Base-by-base conservation (phyloP, 2,113 vertebrate genomes). In the Holacanthus passer region DNA sequence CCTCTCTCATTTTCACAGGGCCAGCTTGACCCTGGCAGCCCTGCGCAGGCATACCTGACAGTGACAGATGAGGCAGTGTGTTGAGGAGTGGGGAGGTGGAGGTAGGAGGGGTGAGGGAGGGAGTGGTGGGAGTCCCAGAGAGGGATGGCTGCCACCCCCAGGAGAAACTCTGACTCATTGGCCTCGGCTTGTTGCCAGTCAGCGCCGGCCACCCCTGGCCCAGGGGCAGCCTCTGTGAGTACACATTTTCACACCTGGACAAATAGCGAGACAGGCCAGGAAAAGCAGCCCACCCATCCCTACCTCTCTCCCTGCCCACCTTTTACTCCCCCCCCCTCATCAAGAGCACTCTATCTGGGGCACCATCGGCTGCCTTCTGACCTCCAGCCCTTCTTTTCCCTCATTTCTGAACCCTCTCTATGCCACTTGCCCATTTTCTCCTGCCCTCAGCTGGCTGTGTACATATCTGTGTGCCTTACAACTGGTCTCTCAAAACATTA, bases 241-340 rank as follows among this genome's bases (percentile, higher is more conserved):
- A 92, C 89, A 92, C 91, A 91, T 89, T 89, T 91, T 94, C 91
- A 94, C 95, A 95, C 92, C 93, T 95, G 93, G 93, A 91, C 92
- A 95, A 95, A 95, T 87, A 95, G 67, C 71, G 24, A 32, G 65
- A 78, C 70, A 50, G 41, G 91, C 93, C 92, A 92, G 92, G 83
- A 92, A 94, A 93, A 93, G 91, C 90, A 92, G 86, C 80, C 79
- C 87, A 90, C 71, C 83, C 90, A 58, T 81, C 85, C 81, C 79
- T 72, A 79, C 85, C 84, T 76, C 83, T 81, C 68, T 71, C 69
- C 24, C 50, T 88, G 56, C 66, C 66, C 69, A 82, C 77, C 83
- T 62, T 85, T 85, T 74, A 48, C 77, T 83, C 73, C 41, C 53
- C 55, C 70, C 53, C 73, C 73, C 74, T 82, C 83, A n/a, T n/a